phyloP scores from a whole-genome alignment of 2,113 vertebrate species.

The Campylomormyrus tamandua region DNA sequence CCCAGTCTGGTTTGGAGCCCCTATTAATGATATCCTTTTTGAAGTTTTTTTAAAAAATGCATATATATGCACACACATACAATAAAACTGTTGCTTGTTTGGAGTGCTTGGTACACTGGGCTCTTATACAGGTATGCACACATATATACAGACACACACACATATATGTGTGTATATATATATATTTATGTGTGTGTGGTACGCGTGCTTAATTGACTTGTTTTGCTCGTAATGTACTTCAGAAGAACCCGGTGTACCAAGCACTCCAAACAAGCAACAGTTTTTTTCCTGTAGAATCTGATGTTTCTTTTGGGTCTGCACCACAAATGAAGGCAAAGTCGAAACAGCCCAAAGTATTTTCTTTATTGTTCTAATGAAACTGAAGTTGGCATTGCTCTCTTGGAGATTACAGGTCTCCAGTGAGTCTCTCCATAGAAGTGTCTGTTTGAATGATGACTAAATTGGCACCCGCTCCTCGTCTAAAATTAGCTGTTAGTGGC shows the following conservation, averaged over 20 bases:
- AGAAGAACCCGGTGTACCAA: constrained; percentile 29
- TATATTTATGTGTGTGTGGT: no score
- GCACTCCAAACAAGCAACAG: constrained; percentile 44
- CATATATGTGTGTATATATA: no score
- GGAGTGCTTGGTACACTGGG: no score
- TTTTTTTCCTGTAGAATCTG: constrained; percentile 33
- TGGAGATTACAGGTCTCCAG: constrained; percentile 44
- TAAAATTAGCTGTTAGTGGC: constrained; percentile 54
- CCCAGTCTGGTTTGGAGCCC: no score
- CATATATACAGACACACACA: no score
- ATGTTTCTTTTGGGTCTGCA: constrained; percentile 43
- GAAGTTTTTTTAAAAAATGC: no score
- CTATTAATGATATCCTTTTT: no score
- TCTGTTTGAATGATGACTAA: constrained; percentile 56
- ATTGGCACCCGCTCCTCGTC: constrained; percentile 42
- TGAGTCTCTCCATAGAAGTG: constrained; percentile 52
- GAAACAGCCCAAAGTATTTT: constrained; percentile 55
- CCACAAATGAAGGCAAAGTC: constrained; percentile 43
- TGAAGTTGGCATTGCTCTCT: constrained; percentile 45
- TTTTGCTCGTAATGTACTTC: constrained; percentile 18
- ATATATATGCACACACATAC: no score
- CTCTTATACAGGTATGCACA: no score
- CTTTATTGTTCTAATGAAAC: constrained; percentile 59
- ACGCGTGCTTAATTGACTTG: constrained; percentile 31
- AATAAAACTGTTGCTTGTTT: no score